Evolutionary conservation across 2,888 invertebrate species (phyloP).

Genomic region (Eretmocerus hayati): DNA sequence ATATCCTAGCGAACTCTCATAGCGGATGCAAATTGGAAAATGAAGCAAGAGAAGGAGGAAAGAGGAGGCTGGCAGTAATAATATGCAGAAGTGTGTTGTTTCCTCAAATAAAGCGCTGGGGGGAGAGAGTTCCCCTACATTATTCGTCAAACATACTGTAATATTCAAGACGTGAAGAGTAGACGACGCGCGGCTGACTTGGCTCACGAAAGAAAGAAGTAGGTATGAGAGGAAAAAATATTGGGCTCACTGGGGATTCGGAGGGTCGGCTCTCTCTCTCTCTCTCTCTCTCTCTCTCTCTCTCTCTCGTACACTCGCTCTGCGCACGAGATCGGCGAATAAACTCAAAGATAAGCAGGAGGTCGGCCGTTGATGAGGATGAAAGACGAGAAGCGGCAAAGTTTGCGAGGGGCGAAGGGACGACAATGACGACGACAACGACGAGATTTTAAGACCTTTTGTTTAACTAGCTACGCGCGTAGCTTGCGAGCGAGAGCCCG

Average conservation of each 20-base stretch:
- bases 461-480: slow-evolving; percentile 35
- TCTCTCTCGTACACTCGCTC: too few relatives aligned
- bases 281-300: too few relatives aligned
- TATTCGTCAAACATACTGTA: slow-evolving; percentile 13
- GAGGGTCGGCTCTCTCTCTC: not conserved
- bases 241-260: not conserved
- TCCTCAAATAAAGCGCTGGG: slow-evolving; percentile 5
- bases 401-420: slow-evolving; percentile 3
- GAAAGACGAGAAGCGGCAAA: not conserved
- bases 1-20: not conserved
- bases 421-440: not conserved
- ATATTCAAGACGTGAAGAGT: slow-evolving; percentile 8
- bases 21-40: not conserved
- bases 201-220: not conserved
- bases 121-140: not conserved
- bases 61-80: not conserved
- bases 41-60: not conserved
- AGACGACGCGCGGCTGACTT: not conserved
- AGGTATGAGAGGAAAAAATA: slow-evolving; percentile 1
- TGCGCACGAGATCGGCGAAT: slow-evolving; percentile 10
- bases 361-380: slow-evolving; percentile 14
- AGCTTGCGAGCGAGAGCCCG: slow-evolving; percentile 19
- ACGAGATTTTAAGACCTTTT: slow-evolving; percentile 34
- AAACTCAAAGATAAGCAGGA: slow-evolving; percentile 21
- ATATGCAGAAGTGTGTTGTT: not conserved